Conservation (phyloP, 2,888 invertebrate genomes). For the Lamellibrachia columna region DNA sequence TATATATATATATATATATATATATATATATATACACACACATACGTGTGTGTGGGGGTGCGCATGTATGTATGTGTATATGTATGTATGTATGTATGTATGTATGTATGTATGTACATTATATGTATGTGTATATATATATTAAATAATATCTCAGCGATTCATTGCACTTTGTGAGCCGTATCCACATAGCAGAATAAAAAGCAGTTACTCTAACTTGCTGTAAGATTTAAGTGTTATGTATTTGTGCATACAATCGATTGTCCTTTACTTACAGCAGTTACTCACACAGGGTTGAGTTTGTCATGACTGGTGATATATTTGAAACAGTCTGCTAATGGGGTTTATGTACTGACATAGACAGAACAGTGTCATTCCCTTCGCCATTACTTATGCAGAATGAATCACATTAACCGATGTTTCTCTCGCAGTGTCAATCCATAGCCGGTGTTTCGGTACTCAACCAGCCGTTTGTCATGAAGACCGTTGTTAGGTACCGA, state of each 20-base stretch:
- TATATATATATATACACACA: too few relatives aligned
- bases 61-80: background rate
- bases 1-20: background rate
- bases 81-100: background rate
- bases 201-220: background rate
- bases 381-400: background rate
- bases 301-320: background rate
- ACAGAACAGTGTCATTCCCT: background rate
- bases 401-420: background rate
- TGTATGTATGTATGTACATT: slow-evolving; percentile 19
- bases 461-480: background rate
- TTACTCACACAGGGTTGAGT: background rate
- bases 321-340: background rate
- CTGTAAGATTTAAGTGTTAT: background rate
- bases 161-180: background rate
- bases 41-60: too few relatives aligned
- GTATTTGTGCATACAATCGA: background rate
- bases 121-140: background rate
- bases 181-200: background rate
- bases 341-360: too few relatives aligned
- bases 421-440: background rate
- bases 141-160: background rate
- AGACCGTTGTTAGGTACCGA: background rate
- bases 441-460: background rate
- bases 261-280: background rate